Evolutionary conservation across 2,113 vertebrate species (phyloP).

Genomic region (Mohoua ochrocephala): DNA sequence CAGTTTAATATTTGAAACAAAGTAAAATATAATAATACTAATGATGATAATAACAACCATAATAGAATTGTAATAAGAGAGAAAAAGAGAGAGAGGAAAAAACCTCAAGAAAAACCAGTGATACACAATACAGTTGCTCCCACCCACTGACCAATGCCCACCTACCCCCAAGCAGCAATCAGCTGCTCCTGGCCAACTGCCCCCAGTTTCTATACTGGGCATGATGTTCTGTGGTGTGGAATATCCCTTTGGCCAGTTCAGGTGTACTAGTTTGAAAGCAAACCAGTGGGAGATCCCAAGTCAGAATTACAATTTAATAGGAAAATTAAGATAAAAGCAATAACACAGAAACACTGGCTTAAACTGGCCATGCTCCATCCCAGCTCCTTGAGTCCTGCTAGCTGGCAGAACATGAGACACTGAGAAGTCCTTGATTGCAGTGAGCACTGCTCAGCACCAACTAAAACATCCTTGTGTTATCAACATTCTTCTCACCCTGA

Average conservation of each 20-base stretch:
- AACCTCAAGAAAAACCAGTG: background rate
- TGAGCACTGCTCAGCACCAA: background rate
- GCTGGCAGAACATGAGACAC: background rate
- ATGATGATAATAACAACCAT: background rate
- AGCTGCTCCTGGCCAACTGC: background rate
- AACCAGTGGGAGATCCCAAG: background rate
- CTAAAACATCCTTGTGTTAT: background rate
- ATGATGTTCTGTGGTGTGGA: background rate
- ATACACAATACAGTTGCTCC: background rate
- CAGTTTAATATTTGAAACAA: background rate
- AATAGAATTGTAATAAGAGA: background rate
- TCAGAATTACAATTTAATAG: background rate
- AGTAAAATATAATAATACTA: background rate
- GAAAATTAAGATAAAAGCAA: background rate
- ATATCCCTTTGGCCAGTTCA: background rate
- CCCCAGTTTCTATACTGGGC: background rate
- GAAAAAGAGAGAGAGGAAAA: background rate
- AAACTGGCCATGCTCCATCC: background rate
- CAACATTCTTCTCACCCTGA: background rate
- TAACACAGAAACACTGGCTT: background rate
- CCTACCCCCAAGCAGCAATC: background rate
- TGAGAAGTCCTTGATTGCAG: background rate
- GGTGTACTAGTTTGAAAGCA: background rate
- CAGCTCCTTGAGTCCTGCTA: background rate
- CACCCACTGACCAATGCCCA: background rate